Conservation (phyloP, 2,888 invertebrate species). For the Ectobius pallidus region DNA sequence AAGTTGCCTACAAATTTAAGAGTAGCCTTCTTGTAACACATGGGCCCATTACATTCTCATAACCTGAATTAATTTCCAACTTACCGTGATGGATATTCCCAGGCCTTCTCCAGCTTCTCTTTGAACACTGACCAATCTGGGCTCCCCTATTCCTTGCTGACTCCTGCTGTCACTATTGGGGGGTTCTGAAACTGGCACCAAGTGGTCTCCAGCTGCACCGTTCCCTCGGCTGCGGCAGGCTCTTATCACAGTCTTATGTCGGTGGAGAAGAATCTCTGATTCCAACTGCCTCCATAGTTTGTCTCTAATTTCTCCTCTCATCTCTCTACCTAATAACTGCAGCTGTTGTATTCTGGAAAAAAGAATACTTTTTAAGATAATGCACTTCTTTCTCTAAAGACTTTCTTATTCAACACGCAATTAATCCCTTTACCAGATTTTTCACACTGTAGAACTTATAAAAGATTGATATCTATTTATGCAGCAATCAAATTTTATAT, state of each 20-base stretch:
- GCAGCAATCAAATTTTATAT: too few species aligned
- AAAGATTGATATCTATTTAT: too few species aligned
- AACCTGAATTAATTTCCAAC: too few species aligned
- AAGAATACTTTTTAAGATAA: too few species aligned
- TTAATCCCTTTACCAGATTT: too few species aligned
- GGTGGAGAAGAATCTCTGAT: constrained; percentile 83
- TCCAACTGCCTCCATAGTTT: constrained; percentile 82
- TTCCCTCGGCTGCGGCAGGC: constrained; percentile 56
- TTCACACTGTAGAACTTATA: too few species aligned
- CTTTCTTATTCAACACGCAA: too few species aligned
- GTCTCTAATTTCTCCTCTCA: constrained; percentile 79
- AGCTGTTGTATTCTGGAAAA: constrained; percentile 77
- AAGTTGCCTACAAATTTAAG: too few species aligned
- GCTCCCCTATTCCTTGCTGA: constrained; percentile 57
- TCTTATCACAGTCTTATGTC: constrained; percentile 78
- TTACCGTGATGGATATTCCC: constrained; percentile 83
- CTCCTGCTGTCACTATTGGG: constrained; percentile 29
- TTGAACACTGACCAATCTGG: constrained; percentile 69
- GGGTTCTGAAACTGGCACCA: constrained; percentile 51
- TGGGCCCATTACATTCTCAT: too few species aligned
- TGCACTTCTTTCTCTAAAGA: too few species aligned
- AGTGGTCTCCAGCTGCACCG: background rate
- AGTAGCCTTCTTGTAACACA: too few species aligned
- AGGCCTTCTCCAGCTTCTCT: constrained; percentile 79
- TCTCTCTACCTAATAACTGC: constrained; percentile 79